A percentile compares a stretch with the other conserved stretches of the same genome.
Evolutionary conservation across 2,113 vertebrate species (phyloP).

Genomic region (Rhea pennata): DNA sequence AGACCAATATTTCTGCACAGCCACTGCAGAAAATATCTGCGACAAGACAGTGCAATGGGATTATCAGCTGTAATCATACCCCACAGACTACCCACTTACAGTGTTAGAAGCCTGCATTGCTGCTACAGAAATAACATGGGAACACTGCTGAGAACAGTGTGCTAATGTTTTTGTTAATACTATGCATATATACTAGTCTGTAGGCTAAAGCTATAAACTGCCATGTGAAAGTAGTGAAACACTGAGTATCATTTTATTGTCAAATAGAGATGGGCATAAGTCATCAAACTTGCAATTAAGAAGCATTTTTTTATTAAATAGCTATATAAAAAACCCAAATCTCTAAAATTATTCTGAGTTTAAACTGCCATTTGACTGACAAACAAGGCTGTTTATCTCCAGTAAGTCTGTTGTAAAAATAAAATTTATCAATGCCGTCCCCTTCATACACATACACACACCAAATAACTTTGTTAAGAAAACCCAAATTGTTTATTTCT

Average conservation of each 20-base stretch:
- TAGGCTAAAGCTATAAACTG: neutral
- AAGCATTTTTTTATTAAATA: neutral
- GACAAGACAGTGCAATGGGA: neutral
- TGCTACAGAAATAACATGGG: neutral
- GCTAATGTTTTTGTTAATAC: neutral
- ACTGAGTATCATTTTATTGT: neutral
- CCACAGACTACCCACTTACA: neutral
- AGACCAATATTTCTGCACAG: neutral
- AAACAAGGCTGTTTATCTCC: neutral
- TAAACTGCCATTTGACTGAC: slow-evolving; percentile 12
- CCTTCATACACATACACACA: neutral
- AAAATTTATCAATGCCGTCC: neutral
- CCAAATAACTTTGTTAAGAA: neutral
- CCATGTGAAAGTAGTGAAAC: neutral
- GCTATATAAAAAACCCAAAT: neutral
- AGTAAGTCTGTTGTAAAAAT: neutral
- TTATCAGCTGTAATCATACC: neutral
- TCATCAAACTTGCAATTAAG: neutral
- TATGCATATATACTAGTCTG: neutral
- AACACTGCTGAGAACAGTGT: neutral
- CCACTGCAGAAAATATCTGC: neutral
- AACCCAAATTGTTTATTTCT: neutral
- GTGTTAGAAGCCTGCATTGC: neutral
- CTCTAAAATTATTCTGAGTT: neutral
- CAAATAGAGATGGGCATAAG: neutral